Evolutionary conservation across 2,113 vertebrate species (phyloP), one percentile per base, ranked within the genome.

Genomic region (Passerina amoena): DNA sequence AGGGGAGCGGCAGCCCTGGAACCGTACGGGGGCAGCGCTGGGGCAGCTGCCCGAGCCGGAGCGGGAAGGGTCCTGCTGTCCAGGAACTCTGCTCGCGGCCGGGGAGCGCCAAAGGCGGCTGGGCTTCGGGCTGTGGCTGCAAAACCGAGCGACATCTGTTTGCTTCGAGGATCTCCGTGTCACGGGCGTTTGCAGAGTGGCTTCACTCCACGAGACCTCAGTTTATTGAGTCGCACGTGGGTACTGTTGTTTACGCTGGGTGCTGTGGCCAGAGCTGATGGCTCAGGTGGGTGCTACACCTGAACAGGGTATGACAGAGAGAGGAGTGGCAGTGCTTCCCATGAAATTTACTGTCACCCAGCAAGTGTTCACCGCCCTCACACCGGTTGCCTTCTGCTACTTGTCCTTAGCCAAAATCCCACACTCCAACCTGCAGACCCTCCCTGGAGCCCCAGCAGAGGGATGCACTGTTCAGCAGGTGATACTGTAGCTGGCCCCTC

Each of bases 151-250:
- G 48, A 7, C 50, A 7, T 5, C 13, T 44, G 2, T 12, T 50
- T 20, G 2, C 27, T 6, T 33, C 2, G 16, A 22, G 37, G 37
- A 3, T 37, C 22, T 37, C 10, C 2, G 4, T 3, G 23, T 42
- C 30, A 1, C 0, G 8, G 15, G 6, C 4, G 2, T 19, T 27
- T 5, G 15, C 45, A 6, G 53, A 4, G 63, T 0, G 9, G 22
- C 25, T 53, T 50, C 54, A 4, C 50, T 30, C 40, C 2, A 0
- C 7, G 1, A 23, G 23, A 7, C 54, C 30, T 51, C 42, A 7
- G 40, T 27, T 65, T 6, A 6, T 6, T 4, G 13, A 14, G 33
- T 12, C 28, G 53, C 3, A 12, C 14, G 0, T 4, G 45, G 28
- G 7, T 11, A 1, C 19, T 12, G 1, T 50, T 50, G 14, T 45